Conservation (phyloP, 1,140 invertebrate species). For the Zaprionus kolodkinae region DNA sequence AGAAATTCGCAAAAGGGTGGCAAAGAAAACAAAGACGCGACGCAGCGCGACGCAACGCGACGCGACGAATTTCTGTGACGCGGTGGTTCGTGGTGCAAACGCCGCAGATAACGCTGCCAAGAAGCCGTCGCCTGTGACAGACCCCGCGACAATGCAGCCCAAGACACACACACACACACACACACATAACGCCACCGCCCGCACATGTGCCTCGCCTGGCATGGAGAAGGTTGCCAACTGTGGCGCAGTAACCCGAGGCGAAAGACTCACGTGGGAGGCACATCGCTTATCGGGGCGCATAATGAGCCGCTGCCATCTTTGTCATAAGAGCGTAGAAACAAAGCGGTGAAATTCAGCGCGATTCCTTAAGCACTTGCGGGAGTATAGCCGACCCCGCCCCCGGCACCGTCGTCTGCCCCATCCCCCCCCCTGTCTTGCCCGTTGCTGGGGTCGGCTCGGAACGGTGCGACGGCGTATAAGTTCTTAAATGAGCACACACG, state of each 20-base stretch:
- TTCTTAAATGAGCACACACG: slow-evolving; percentile 80
- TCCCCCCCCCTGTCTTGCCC: neutral
- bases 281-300: slow-evolving; percentile 79
- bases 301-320: slow-evolving; percentile 80
- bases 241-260: slow-evolving; percentile 66
- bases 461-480: slow-evolving; percentile 50
- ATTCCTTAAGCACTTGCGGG: slow-evolving; percentile 58
- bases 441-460: slow-evolving; percentile 28
- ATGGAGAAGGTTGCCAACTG: neutral
- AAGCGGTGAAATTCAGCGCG: slow-evolving; percentile 82
- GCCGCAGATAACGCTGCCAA: slow-evolving; percentile 57
- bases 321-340: slow-evolving; percentile 69
- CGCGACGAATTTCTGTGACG: slow-evolving; percentile 60
- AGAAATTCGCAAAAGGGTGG: slow-evolving; percentile 58
- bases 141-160: slow-evolving; percentile 41
- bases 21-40: slow-evolving; percentile 53
- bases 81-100: slow-evolving; percentile 43
- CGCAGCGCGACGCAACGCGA: neutral
- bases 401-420: slow-evolving; percentile 13
- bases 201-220: slow-evolving; percentile 14
- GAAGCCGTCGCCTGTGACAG: neutral
- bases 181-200: slow-evolving; percentile 33
- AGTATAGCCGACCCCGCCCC: no score
- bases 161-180: slow-evolving; percentile 49
- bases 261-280: slow-evolving; percentile 78